Conservation (phyloP, 2,888 invertebrate species). For the Andrena praecox region DNA sequence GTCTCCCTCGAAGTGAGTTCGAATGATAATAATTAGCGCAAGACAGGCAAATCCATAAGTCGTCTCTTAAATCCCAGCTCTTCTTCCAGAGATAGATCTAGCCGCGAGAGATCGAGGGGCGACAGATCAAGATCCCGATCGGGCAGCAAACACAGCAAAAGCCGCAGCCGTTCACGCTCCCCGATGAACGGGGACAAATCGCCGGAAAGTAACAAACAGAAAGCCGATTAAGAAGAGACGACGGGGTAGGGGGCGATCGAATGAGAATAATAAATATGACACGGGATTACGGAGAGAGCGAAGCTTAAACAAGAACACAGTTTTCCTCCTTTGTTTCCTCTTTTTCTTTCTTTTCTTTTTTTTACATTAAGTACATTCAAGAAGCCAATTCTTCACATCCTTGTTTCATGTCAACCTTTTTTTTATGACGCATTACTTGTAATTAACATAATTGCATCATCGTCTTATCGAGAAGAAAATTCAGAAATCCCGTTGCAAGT, state of each 20-base stretch:
- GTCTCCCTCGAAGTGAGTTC: conserved; percentile 85
- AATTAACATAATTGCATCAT: conserved; percentile 46
- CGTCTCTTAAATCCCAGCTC: conserved; percentile 32
- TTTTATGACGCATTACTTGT: conserved; percentile 48
- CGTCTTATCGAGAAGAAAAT: conserved; percentile 30
- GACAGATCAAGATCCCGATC: conserved; percentile 83
- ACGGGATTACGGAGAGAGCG: conserved; percentile 15
- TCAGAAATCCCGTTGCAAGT: neutral
- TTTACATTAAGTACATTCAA: conserved; percentile 73
- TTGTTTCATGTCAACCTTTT: conserved; percentile 54
- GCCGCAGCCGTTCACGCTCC: conserved; percentile 82
- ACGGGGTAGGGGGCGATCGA: conserved; percentile 1
- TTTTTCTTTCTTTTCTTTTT: conserved; percentile 55
- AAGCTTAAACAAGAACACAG: neutral
- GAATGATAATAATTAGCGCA: conserved; percentile 64
- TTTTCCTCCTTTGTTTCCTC: conserved; percentile 50
- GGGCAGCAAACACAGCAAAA: conserved; percentile 84
- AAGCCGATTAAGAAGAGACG: conserved; percentile 77
- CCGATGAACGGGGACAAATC: conserved; percentile 85
- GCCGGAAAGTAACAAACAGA: conserved; percentile 79
- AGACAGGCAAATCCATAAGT: conserved; percentile 51
- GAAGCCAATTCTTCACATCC: conserved; percentile 72
- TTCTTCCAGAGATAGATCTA: conserved; percentile 81
- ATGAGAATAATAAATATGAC: neutral
- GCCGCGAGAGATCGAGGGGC: conserved; percentile 83